Conservation (phyloP, 2,888 invertebrate genomes). For the Stegana nigrithorax region DNA sequence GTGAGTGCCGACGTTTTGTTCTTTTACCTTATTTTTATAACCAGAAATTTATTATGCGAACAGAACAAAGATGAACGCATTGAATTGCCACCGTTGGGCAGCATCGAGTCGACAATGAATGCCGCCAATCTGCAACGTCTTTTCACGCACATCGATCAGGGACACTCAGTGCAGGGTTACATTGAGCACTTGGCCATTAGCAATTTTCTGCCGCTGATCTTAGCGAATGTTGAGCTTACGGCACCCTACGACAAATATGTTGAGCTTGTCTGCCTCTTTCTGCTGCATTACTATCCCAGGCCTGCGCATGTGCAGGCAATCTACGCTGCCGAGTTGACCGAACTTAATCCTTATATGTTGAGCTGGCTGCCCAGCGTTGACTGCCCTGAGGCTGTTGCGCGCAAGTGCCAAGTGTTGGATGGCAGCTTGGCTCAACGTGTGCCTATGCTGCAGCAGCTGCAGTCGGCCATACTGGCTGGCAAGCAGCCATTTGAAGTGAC, state of each 20-base stretch:
- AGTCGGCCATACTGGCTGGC: slow-evolving; percentile 38
- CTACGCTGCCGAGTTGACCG: slow-evolving; percentile 41
- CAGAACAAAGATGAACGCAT: slow-evolving; percentile 51
- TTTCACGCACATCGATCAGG: slow-evolving; percentile 67
- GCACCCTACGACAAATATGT: slow-evolving; percentile 66
- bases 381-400: not conserved
- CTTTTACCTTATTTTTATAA: not conserved
- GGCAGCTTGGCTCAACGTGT: slow-evolving; percentile 32
- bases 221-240: slow-evolving; percentile 59
- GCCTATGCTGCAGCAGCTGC: slow-evolving; percentile 46
- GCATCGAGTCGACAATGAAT: slow-evolving; percentile 37
- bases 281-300: slow-evolving; percentile 62
- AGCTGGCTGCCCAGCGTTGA: slow-evolving; percentile 39
- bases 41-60: not conserved
- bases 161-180: slow-evolving; percentile 62
- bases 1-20: slow-evolving; percentile 20
- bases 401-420: slow-evolving; percentile 18
- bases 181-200: slow-evolving; percentile 63
- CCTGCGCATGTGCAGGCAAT: slow-evolving; percentile 48
- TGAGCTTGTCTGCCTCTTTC: slow-evolving; percentile 63
- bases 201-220: slow-evolving; percentile 63
- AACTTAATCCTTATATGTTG: slow-evolving; percentile 44
- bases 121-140: slow-evolving; percentile 54
- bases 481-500: slow-evolving; percentile 35
- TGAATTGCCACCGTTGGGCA: slow-evolving; percentile 29